Evolutionary conservation across 2,888 invertebrate species (phyloP), one percentile per base, ranked within the genome.

Genomic region (Octodonta nipae): DNA sequence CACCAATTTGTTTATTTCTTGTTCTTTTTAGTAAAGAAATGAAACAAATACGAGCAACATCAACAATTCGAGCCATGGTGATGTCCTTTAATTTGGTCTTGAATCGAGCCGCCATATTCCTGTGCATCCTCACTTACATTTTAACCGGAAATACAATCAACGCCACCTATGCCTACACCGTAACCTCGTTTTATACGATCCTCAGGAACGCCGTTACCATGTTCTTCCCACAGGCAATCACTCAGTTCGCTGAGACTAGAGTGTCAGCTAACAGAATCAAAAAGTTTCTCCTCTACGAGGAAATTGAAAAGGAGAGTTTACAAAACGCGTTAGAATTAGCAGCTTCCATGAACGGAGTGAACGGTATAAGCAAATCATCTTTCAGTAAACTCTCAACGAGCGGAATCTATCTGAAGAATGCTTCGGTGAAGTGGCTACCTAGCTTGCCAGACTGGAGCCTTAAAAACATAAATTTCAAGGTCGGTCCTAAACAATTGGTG

Each of bases 61-160:
- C 78, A 0, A 73, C 73, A 58, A 67, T 77, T 34, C 66, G 71
- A 50, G 76, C 73, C 0, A 70, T 76, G 44, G 72, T 72, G n/a
- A 63, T 71, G 15, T 73, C 77, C 0, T 56, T 70, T 37, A 58
- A 71, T 50, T 78, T 88, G 29, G 87, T 86, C 53, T 80, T 87
- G 0, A 81, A 85, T 49, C 75, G 89, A 43, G 70, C 84, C 20
- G 80, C 88, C 1, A 66, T 88, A n/a, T 85, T 79, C 53, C 71
- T 84, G 31, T 85, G 85, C 2, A 70, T 91, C 30, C 64, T 85
- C 15, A 71, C 79, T 1, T 86, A 78, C 51, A 77, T 81, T 5
- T 61, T 85, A 2, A 62, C 75, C 39, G 81, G 78, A 13, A 52
- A 65, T 33, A 43, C 42, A 8, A 47, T 67, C 39, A 61, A 64